A percentile compares a stretch with the other conserved stretches of the same genome.
These are phyloP conservation scores for Apolygus lucorum DNA, from an alignment of 1,140 invertebrate species.

Conservation along the genomic window DNA sequence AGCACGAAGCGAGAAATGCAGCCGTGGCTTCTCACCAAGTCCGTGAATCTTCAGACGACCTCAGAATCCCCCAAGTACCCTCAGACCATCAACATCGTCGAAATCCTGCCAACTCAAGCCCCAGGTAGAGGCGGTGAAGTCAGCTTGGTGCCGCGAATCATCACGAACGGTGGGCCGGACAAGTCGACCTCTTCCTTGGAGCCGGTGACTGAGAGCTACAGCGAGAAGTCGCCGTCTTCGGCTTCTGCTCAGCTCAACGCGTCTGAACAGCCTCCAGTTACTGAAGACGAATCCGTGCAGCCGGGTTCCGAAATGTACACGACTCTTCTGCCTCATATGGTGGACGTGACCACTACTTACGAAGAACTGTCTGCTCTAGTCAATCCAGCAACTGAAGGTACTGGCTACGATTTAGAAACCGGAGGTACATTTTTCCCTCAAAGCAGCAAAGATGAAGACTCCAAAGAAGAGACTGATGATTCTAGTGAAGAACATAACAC, in stretches of 20 bases:
- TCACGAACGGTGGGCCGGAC: constrained; percentile 11
- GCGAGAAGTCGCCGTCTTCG: background rate
- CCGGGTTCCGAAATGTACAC: background rate
- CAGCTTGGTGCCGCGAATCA: constrained; percentile 19
- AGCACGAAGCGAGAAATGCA: constrained; percentile 33
- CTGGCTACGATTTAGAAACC: constrained; percentile 14
- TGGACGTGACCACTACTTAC: background rate
- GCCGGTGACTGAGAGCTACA: background rate
- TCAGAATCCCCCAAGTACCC: constrained; percentile 20
- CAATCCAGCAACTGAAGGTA: background rate
- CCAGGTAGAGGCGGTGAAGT: constrained; percentile 13
- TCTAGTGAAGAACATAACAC: background rate
- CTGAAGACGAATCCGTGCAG: background rate
- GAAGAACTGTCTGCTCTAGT: background rate
- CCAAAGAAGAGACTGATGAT: background rate
- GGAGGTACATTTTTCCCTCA: constrained; percentile 15
- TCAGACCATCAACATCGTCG: constrained; percentile 25
- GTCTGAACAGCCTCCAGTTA: background rate
- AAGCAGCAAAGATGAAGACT: background rate
- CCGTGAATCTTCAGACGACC: constrained; percentile 11
- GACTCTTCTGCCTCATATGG: background rate
- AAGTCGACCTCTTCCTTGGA: background rate
- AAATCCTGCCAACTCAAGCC: constrained; percentile 21
- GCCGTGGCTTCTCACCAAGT: constrained; percentile 32
- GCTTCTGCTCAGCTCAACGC: background rate